Conservation (phyloP, 2,797 vertebrate species). For the Pristis pectinata region DNA sequence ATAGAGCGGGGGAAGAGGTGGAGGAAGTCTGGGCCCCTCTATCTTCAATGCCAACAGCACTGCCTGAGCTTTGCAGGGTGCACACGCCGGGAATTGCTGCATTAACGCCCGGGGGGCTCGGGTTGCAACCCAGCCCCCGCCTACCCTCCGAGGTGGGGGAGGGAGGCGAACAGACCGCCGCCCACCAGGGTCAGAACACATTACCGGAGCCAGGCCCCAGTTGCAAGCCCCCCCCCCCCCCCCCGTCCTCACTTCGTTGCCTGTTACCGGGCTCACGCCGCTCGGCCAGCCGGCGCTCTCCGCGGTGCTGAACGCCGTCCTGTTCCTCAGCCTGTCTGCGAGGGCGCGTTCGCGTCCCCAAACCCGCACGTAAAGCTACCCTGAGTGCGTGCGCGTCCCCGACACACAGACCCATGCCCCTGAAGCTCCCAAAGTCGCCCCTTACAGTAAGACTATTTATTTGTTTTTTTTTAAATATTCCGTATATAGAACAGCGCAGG, state of each 20-base stretch:
- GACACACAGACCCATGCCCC: no score
- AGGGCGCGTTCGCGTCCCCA: neutral
- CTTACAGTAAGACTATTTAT: neutral
- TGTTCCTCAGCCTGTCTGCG: neutral
- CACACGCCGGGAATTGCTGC: neutral
- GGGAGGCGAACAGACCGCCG: rapidly evolving
- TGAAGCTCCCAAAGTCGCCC: no score
- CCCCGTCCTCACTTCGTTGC: neutral
- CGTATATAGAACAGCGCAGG: no score
- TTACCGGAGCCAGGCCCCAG: constrained; percentile 35
- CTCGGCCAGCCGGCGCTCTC: constrained; percentile 41
- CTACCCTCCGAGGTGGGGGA: constrained; percentile 34
- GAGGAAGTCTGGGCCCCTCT: no score
- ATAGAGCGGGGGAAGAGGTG: no score
- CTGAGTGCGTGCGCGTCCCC: no score
- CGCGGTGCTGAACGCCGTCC: constrained; percentile 40
- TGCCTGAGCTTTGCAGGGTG: neutral
- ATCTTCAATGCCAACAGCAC: neutral
- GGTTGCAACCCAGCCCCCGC: neutral
- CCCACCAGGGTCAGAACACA: neutral
- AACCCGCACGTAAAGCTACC: neutral
- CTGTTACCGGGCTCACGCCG: neutral
- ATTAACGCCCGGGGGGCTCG: no score
- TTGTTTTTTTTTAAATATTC: neutral
- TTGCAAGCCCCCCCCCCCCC: constrained; percentile 20